A percentile compares a stretch with the other conserved stretches of the same genome.
These are phyloP conservation scores for Alces alces DNA, from an alignment of 2,113 vertebrate genomes.

Conservation along the genomic window DNA sequence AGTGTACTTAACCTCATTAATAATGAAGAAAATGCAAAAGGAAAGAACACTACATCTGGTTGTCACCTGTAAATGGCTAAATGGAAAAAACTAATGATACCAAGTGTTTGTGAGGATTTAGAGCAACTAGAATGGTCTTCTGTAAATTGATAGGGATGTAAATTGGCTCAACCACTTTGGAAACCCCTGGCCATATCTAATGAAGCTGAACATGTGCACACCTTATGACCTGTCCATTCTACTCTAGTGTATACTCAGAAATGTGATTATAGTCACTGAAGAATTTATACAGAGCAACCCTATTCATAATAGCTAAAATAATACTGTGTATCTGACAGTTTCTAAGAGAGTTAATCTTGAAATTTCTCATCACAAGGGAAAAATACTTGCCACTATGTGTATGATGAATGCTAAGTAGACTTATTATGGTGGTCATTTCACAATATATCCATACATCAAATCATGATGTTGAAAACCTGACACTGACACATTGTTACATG, in stretches of 20 bases:
- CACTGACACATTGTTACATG: not conserved
- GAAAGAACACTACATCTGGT: rapidly evolving
- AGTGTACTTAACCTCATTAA: not conserved
- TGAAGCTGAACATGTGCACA: not conserved
- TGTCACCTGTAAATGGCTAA: not conserved
- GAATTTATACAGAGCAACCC: too few species aligned
- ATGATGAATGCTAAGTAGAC: not conserved
- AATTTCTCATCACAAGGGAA: not conserved
- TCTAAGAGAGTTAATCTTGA: not conserved
- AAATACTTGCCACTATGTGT: not conserved
- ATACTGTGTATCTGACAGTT: not conserved
- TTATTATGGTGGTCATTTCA: not conserved
- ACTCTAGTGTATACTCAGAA: not conserved
- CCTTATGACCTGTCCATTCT: not conserved
- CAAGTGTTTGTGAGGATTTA: not conserved
- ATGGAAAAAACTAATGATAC: not conserved
- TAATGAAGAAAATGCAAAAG: not conserved
- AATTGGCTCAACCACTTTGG: not conserved
- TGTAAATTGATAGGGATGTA: not conserved
- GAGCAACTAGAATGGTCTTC: not conserved
- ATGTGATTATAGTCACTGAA: not conserved
- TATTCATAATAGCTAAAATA: not conserved
- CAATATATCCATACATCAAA: not conserved
- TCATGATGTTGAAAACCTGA: not conserved
- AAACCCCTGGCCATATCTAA: not conserved